phyloP scores from a whole-genome alignment of 2,797 vertebrate species.

The Botia kubotai region DNA sequence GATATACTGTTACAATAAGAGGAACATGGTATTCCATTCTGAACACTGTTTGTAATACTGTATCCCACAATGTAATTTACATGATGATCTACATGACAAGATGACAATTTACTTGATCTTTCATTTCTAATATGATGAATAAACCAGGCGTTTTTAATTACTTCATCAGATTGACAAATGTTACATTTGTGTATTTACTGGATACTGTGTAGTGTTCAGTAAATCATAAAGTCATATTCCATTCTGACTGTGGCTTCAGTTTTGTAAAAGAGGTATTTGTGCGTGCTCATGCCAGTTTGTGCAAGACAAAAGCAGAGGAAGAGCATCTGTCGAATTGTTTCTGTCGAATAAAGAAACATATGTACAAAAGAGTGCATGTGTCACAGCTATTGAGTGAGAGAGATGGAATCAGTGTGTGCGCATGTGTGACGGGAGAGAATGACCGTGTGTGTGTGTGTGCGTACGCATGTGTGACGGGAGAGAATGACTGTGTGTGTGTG shows the following conservation, averaged over 20 bases:
- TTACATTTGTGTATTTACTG: not conserved
- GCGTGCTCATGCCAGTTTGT: slow-evolving; percentile 33
- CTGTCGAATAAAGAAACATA: slow-evolving; percentile 47
- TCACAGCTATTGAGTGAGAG: slow-evolving; percentile 33
- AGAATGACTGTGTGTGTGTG: slow-evolving; percentile 49
- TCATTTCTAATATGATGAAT: no score
- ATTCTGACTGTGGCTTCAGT: slow-evolving; percentile 1
- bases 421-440: slow-evolving; percentile 53
- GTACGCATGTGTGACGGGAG: no score
- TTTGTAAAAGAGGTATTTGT: not conserved
- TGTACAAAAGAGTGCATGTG: slow-evolving; percentile 45
- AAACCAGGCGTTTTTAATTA: no score
- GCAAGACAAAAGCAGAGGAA: slow-evolving; percentile 39
- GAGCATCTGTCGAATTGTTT: no score
- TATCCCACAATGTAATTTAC: not conserved
- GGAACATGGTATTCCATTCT: not conserved
- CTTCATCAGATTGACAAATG: not conserved
- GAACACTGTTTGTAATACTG: not conserved
- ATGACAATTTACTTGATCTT: no score
- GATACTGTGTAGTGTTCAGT: not conserved
- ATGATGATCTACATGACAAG: not conserved
- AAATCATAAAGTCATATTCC: not conserved
- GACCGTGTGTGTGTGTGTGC: slow-evolving; percentile 49
- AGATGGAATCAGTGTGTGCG: slow-evolving; percentile 47
- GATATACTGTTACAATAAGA: not conserved